These are phyloP conservation scores for Mandrillus leucophaeus DNA, from an alignment of 2,113 vertebrate genomes.

Conservation along the genomic window DNA sequence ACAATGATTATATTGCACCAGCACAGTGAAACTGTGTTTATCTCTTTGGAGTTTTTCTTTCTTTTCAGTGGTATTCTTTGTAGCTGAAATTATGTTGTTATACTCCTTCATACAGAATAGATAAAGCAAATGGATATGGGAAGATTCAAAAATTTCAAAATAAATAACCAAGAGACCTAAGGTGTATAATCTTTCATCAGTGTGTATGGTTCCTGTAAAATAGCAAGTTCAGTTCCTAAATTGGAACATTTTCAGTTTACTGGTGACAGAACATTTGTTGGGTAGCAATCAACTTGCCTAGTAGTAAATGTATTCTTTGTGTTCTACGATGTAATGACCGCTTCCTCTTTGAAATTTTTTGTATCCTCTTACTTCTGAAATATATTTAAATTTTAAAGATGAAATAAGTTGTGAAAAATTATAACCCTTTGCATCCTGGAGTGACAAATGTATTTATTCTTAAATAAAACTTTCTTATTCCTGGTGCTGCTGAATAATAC, in stretches of 20 bases:
- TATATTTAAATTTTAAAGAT: not conserved
- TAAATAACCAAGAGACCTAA: not conserved
- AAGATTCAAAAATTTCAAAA: not conserved
- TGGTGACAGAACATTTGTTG: not conserved
- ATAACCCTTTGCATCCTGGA: not conserved
- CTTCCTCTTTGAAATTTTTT: not conserved
- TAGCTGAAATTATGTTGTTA: not conserved
- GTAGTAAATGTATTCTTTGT: not conserved
- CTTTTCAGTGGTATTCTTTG: not conserved
- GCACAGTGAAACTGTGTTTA: not conserved
- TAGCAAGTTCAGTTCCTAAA: not conserved
- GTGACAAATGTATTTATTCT: not conserved
- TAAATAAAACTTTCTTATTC: not conserved
- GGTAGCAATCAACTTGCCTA: not conserved
- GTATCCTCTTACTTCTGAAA: conserved; percentile 9
- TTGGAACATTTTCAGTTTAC: not conserved
- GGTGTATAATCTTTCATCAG: not conserved
- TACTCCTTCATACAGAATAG: not conserved
- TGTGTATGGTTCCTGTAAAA: not conserved
- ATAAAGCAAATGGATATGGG: not conserved
- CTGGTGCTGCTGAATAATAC: not conserved
- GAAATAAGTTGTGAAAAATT: conserved; percentile 15
- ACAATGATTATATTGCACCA: not conserved
- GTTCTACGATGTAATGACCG: not conserved
- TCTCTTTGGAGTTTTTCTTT: not conserved